These are phyloP conservation scores for Butorides virescens DNA, from an alignment of 2,113 vertebrate species.

Conservation along the genomic window DNA sequence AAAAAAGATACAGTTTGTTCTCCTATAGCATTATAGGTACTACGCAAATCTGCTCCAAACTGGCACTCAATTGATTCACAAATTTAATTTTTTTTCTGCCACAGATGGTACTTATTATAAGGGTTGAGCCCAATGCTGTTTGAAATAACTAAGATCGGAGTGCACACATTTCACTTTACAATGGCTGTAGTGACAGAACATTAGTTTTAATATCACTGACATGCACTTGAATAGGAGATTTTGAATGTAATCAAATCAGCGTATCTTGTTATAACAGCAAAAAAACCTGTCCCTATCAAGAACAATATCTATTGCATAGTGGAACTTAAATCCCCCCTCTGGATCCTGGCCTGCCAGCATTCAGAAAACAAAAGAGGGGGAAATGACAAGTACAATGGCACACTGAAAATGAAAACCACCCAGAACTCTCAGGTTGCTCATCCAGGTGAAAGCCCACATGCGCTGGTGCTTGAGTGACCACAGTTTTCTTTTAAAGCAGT, in stretches of 20 bases:
- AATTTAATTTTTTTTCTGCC: neutral
- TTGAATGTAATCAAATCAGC: neutral
- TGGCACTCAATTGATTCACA: neutral
- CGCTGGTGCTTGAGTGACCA: neutral
- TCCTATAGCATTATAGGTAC: neutral
- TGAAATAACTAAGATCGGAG: neutral
- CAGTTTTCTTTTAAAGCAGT: neutral
- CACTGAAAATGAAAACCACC: neutral
- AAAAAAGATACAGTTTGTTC: neutral
- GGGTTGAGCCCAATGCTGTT: neutral
- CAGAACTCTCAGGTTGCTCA: neutral
- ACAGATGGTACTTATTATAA: neutral
- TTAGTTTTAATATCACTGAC: constrained; percentile 14
- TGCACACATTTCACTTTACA: neutral
- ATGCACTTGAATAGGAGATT: neutral
- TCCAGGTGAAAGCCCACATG: neutral
- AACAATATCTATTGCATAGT: neutral
- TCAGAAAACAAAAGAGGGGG: neutral
- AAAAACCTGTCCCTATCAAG: neutral
- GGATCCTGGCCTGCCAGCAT: neutral
- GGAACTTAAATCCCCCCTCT: neutral
- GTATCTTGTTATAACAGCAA: neutral
- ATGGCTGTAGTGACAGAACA: neutral
- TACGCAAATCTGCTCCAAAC: neutral
- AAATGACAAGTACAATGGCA: neutral